A percentile compares a stretch with the other conserved stretches of the same genome.
phyloP scores from a whole-genome alignment of 1,140 invertebrate species.

The Pachyrhynchus sulphureomaculatus region DNA sequence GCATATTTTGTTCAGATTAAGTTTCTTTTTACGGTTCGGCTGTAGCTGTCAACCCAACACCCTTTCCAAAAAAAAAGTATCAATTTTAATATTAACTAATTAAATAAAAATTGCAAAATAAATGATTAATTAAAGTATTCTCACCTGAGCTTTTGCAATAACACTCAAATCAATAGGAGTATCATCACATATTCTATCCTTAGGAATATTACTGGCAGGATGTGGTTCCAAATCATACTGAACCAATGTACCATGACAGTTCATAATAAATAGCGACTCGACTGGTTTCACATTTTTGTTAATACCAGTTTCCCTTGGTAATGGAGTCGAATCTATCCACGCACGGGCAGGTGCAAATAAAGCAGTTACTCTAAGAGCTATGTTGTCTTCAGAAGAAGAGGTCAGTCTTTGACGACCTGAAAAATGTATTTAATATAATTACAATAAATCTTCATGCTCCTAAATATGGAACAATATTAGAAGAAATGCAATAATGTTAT shows the following conservation, averaged over 20 bases:
- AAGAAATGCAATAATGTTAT: no score
- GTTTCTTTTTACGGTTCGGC: no score
- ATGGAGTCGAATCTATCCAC: conserved; percentile 60
- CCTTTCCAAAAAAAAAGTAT: no score
- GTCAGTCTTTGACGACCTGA: conserved; percentile 67
- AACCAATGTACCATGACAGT: conserved; percentile 81
- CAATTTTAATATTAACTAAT: no score
- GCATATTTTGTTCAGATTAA: no score
- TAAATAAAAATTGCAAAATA: no score
- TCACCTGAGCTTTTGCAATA: conserved; percentile 67
- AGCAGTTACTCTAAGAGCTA: conserved; percentile 73
- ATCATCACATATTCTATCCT: conserved; percentile 89
- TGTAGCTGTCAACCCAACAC: no score
- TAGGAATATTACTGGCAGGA: conserved; percentile 69
- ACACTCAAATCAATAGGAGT: conserved; percentile 85
- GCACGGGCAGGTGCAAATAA: conserved; percentile 75
- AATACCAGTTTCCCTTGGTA: conserved; percentile 44
- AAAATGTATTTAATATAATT: no score
- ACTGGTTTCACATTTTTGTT: conserved; percentile 58
- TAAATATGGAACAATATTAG: no score
- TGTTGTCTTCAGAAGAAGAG: conserved; percentile 64
- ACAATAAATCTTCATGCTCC: no score
- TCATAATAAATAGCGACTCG: conserved; percentile 88
- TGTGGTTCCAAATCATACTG: conserved; percentile 90
- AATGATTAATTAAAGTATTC: neutral